phyloP scores from a whole-genome alignment of 2,888 invertebrate species.

The Dolichomitus sp. region DNA sequence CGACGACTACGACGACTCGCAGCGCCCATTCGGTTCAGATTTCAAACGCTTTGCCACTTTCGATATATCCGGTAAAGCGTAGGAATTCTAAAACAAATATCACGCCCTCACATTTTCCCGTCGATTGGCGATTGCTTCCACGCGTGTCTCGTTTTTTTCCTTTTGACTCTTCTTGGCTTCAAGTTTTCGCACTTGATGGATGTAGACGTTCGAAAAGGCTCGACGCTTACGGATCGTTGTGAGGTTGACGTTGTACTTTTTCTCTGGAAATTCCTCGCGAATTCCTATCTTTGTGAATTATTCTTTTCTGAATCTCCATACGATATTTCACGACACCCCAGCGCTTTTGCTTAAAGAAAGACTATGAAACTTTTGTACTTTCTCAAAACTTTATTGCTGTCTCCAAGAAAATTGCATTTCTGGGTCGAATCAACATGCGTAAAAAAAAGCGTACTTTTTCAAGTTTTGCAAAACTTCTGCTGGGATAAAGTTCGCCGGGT shows the following conservation, averaged over 20 bases:
- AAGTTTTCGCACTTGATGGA: slow-evolving; percentile 30
- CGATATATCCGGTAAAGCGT: slow-evolving; percentile 94
- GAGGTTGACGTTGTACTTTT: background rate
- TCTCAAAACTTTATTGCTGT: slow-evolving; percentile 6
- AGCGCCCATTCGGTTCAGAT: slow-evolving; percentile 93
- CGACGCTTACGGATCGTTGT: background rate
- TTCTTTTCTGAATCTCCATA: background rate
- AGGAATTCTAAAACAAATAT: slow-evolving; percentile 97
- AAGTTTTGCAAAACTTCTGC: background rate
- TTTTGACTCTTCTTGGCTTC: background rate
- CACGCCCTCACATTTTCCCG: slow-evolving; percentile 76
- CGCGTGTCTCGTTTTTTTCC: background rate
- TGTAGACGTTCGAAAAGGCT: slow-evolving; percentile 15
- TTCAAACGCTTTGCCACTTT: slow-evolving; percentile 97
- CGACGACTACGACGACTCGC: slow-evolving; percentile 70
- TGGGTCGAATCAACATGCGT: background rate
- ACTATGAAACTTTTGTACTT: background rate
- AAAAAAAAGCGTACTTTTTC: background rate
- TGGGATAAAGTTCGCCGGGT: background rate
- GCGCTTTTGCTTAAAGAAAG: background rate
- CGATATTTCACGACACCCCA: background rate
- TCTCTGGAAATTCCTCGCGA: background rate
- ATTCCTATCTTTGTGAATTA: background rate
- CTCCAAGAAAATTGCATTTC: background rate
- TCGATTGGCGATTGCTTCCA: slow-evolving; percentile 27